Conservation (phyloP, 2,888 invertebrate species). For the Lypha dubia region DNA sequence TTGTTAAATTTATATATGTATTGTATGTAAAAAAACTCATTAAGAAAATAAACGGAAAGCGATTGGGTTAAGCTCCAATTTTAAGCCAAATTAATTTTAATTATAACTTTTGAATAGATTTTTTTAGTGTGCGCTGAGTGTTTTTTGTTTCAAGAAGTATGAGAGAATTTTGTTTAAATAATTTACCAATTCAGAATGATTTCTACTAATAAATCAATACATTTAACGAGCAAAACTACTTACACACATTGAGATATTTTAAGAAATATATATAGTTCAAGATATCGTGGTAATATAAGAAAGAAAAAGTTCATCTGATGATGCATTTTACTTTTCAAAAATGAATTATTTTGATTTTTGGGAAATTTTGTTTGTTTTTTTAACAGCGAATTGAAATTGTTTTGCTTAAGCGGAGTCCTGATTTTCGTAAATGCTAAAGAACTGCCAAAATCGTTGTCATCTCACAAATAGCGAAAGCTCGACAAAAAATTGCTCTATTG, state of each 20-base stretch:
- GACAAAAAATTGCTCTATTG: too few species aligned
- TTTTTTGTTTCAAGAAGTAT: slow-evolving; percentile 24
- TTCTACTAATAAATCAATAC: slow-evolving; percentile 26
- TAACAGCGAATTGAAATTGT: not conserved
- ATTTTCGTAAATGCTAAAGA: too few species aligned
- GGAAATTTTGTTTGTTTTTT: slow-evolving; percentile 32
- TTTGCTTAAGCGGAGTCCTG: not conserved
- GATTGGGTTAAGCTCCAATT: slow-evolving; percentile 24
- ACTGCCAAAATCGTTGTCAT: too few species aligned
- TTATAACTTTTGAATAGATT: slow-evolving; percentile 21
- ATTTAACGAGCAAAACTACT: slow-evolving; percentile 60
- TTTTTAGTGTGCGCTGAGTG: slow-evolving; percentile 65
- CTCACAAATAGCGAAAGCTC: too few species aligned
- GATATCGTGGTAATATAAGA: slow-evolving; percentile 22
- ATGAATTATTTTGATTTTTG: slow-evolving; percentile 50
- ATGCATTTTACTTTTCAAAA: slow-evolving; percentile 69
- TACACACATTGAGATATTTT: slow-evolving; percentile 64
- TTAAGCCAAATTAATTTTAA: slow-evolving; percentile 38
- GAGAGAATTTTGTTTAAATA: slow-evolving; percentile 57
- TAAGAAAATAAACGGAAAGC: not conserved
- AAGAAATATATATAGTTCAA: slow-evolving; percentile 10
- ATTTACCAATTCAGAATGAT: slow-evolving; percentile 70
- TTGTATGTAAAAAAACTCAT: not conserved
- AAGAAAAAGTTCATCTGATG: slow-evolving; percentile 62
- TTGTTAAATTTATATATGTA: not conserved